phyloP scores from a whole-genome alignment of 2,888 invertebrate genomes.

The Cheilosia urbana region DNA sequence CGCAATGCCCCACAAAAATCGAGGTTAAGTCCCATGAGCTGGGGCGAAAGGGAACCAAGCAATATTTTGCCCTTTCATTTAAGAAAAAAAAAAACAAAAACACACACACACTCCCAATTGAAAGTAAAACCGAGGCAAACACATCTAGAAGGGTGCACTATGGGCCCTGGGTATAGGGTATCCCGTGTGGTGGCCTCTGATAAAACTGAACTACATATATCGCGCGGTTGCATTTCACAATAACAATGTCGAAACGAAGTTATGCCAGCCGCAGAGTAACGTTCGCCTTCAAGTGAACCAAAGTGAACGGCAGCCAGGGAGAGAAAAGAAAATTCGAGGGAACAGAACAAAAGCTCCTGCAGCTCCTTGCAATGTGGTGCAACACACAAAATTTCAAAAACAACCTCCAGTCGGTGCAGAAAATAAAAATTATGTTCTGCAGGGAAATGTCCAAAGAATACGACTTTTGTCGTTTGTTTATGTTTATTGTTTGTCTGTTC shows the following conservation, averaged over 20 bases:
- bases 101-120: slow-evolving; percentile 25
- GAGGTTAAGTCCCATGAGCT: slow-evolving; percentile 47
- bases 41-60: slow-evolving; percentile 19
- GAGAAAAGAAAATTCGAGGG: slow-evolving; percentile 72
- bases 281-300: slow-evolving; percentile 59
- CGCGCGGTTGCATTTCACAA: slow-evolving; percentile 64
- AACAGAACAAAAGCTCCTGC: slow-evolving; percentile 71
- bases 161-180: slow-evolving; percentile 22
- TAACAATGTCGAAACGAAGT: slow-evolving; percentile 52
- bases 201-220: slow-evolving; percentile 71
- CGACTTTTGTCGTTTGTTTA: slow-evolving; percentile 74
- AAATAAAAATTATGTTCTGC: slow-evolving; percentile 71
- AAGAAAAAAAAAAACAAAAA: slow-evolving; percentile 7
- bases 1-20: slow-evolving; percentile 55
- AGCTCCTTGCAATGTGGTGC: slow-evolving; percentile 16
- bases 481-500: slow-evolving; percentile 74
- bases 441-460: slow-evolving; percentile 70
- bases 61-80: slow-evolving; percentile 60
- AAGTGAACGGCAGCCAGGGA: slow-evolving; percentile 53
- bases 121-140: slow-evolving; percentile 71
- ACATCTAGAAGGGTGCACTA: slow-evolving; percentile 72
- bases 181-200: slow-evolving; percentile 21
- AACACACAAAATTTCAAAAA: slow-evolving; percentile 13
- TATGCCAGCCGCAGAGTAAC: slow-evolving; percentile 34
- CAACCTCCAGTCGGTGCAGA: slow-evolving; percentile 7